Evolutionary conservation across 2,113 vertebrate species (phyloP), one percentile per base, ranked within the genome.

Genomic region (Ceuthmochares aereus): DNA sequence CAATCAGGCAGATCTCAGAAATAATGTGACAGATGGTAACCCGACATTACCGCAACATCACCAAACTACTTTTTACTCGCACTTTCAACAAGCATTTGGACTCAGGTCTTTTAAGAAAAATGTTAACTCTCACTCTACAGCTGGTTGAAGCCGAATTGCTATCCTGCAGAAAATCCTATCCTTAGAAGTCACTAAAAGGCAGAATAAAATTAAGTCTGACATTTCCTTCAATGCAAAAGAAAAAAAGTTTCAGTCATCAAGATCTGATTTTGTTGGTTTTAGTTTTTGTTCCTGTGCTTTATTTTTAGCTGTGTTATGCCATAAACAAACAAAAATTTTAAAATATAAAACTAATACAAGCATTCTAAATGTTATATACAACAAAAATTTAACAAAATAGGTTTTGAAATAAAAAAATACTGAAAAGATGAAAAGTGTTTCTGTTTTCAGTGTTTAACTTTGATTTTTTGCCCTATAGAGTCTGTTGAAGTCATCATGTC

Each of bases 41-140:
- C 73, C 6, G 22, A 94, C 42, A 3, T 76, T 96, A 93, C 80
- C 29, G 10, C 90, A 86, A 51, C 90, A 90, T 88, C 90, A 92
- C 92, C 80, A 58, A 81, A 79, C 60, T 89, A 67, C 49, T 80
- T 90, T 36, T 87, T 49, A 82, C 85, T 94, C 4, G 1, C 86
- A 81, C 64, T 92, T 93, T 75, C 73, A 95, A 87, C 76, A 95
- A 92, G n/a, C 69, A 64, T 90, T 94, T 94, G 93, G 93, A 90
- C 80, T 72, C 76, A 27, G 60, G 88, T 93, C 79, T 69, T 67
- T 34, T 56, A 75, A 80, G 43, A 59, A 90, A 94, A 97, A 90
- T 34, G 52, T 70, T 89, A 72, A 49, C 40, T 89, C 52, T 95
- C 42, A 60, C 84, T 79, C 70, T 95, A 62, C 64, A 94, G 91